Evolutionary conservation across 1,140 invertebrate genomes (phyloP).

Genomic region (Colletes latitarsis): DNA sequence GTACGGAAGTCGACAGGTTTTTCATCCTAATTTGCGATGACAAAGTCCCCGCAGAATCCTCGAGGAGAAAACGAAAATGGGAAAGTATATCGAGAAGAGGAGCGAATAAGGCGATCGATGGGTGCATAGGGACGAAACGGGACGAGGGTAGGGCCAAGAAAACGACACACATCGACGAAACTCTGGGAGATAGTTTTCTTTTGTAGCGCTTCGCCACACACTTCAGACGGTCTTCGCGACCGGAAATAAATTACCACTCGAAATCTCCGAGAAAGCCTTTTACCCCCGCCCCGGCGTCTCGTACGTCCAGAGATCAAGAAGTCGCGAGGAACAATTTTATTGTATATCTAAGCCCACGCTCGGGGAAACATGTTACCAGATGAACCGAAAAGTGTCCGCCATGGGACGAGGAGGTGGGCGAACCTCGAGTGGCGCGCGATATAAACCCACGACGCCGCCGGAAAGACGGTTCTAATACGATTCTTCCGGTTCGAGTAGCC

Average conservation of each 20-base stretch:
- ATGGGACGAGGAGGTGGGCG: not conserved
- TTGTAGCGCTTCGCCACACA: constrained; percentile 61
- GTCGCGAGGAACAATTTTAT: constrained; percentile 66
- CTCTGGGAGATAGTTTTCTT: constrained; percentile 65
- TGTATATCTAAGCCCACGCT: constrained; percentile 58
- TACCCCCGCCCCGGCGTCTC: constrained; percentile 27
- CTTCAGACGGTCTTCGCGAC: constrained; percentile 53
- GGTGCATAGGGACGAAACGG: not conserved
- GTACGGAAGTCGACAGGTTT: constrained; percentile 33
- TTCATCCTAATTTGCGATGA: constrained; percentile 58
- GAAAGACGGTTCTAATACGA: constrained; percentile 55
- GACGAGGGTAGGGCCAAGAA: not conserved
- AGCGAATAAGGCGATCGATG: not conserved
- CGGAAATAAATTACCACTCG: constrained; percentile 71
- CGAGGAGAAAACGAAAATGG: not conserved
- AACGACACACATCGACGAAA: constrained; percentile 60
- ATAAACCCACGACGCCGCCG: constrained; percentile 61
- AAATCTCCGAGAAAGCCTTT: constrained; percentile 68
- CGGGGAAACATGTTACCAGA: constrained; percentile 41
- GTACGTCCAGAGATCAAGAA: constrained; percentile 52
- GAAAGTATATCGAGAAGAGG: not conserved
- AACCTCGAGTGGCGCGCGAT: constrained; percentile 44
- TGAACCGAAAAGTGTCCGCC: constrained; percentile 19
- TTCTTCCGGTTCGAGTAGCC: constrained; percentile 26
- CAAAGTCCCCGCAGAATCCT: constrained; percentile 46